Evolutionary conservation across 2,113 vertebrate species (phyloP).

Genomic region (Python bivittatus): DNA sequence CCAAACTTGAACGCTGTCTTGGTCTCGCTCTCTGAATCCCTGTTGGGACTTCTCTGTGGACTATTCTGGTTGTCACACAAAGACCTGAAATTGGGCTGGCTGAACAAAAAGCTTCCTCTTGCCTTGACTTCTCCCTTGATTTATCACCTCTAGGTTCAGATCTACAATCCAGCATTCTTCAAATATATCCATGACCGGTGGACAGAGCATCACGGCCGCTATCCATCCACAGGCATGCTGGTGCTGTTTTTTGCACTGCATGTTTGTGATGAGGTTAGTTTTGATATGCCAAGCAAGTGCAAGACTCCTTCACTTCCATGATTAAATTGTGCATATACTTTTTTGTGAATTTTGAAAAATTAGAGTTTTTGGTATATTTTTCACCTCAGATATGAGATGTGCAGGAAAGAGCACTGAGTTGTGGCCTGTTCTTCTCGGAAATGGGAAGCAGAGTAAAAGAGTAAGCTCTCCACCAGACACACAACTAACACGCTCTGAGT

Average conservation of each 20-base stretch:
- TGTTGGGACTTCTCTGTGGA: not conserved
- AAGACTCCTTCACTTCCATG: not conserved
- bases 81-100: not conserved
- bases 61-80: not conserved
- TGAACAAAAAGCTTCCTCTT: no score
- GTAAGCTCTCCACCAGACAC: not conserved
- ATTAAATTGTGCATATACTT: not conserved
- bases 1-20: not conserved
- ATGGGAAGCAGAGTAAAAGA: not conserved
- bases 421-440: not conserved
- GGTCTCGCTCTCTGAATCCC: not conserved
- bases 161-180: conserved; percentile 98
- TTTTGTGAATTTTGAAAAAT: not conserved
- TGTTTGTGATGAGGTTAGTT: conserved; percentile 92
- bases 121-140: no score
- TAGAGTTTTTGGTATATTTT: not conserved
- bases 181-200: conserved; percentile 98
- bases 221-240: conserved; percentile 98
- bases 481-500: not conserved
- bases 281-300: not conserved
- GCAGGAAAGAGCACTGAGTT: not conserved
- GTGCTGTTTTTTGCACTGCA: conserved; percentile 97
- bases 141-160: conserved; percentile 83
- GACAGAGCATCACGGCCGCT: conserved; percentile 93
- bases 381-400: not conserved